Evolutionary conservation across 2,797 vertebrate genomes (phyloP), one percentile per base, ranked within the genome.

Genomic region (Ptychadena robeensis): DNA sequence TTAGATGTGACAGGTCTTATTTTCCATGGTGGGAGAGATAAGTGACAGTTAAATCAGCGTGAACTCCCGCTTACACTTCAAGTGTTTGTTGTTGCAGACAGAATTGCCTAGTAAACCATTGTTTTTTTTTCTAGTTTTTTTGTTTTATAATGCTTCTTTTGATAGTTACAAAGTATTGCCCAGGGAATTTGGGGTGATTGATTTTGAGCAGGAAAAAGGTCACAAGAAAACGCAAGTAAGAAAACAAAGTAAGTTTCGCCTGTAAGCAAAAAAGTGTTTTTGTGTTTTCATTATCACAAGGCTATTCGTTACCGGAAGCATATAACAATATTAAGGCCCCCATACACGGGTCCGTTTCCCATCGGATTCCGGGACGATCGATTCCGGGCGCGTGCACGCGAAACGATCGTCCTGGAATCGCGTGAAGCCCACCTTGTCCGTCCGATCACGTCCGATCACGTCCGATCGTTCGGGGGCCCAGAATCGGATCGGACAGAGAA

Each of bases 21-120:
- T 79, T 48, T 68, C 64, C 76, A 37, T 53, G 76, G 64, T 37
- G 31, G 40, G 27, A 57, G 44, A 79, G 40, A 79, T 79, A 79
- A 79, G 76, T 79, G 76, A 69, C 65, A 59, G 44, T 35, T 69
- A 69, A 69, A 68, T 57, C 65, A 53, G 44, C 67, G 11, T 37
- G 67, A 69, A 40, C 67, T 38, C 32, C 75, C 7, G 64, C 64
- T 68, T 68, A 79, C 37, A 69, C 76, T 79, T 79, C 65, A 53
- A 59, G 40, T 57, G 76, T 22, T 34, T 68, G 31, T 59, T 69
- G 64, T 57, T 79, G 67, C 40, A 68, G 44, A 79, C 34, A 40
- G 8, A n/a, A 79, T 79, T 66, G 53, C 44, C 65, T 27, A 59
- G 44, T 57, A 57, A 37, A 28, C 4, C 76, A 68, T 79, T 68